Evolutionary conservation across 2,888 invertebrate genomes (phyloP).

Genomic region (Microdon myrmicae): DNA sequence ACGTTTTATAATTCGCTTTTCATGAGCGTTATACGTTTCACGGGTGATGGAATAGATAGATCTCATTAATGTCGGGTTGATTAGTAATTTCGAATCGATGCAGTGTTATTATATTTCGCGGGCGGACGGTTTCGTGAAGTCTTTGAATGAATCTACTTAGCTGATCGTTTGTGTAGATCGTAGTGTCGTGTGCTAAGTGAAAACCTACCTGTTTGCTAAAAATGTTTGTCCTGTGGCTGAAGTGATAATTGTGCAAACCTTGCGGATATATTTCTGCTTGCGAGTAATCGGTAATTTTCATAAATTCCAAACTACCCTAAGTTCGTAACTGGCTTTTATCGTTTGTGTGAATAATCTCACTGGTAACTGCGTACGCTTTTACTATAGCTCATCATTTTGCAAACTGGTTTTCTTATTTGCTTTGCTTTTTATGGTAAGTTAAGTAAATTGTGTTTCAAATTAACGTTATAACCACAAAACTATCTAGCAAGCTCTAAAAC

Average conservation of each 20-base stretch:
- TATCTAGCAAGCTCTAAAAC: too few species aligned
- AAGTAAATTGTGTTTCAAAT: constrained; percentile 11
- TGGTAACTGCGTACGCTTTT: too few species aligned
- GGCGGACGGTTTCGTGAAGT: too few species aligned
- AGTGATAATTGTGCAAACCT: constrained; percentile 21
- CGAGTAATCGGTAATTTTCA: constrained; percentile 5
- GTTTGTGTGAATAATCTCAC: too few species aligned
- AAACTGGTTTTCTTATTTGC: constrained; percentile 41
- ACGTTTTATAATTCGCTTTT: too few species aligned
- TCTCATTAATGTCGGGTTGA: constrained; percentile 21
- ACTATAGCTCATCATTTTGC: constrained; percentile 30
- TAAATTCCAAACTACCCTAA: constrained; percentile 16
- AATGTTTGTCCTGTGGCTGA: constrained; percentile 11
- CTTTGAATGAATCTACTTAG: too few species aligned
- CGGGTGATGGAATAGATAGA: too few species aligned
- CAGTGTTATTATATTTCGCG: too few species aligned
- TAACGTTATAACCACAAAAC: too few species aligned
- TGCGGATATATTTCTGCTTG: constrained; percentile 2
- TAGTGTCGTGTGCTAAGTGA: constrained; percentile 28
- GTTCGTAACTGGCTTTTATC: too few species aligned
- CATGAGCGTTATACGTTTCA: too few species aligned
- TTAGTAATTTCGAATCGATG: constrained; percentile 45
- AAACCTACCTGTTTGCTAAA: constrained; percentile 1
- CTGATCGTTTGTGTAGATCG: constrained; percentile 11
- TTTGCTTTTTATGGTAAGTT: constrained; percentile 29